Base-by-base conservation (phyloP, 2,797 vertebrate species). In the Coregonus sp. region DNA sequence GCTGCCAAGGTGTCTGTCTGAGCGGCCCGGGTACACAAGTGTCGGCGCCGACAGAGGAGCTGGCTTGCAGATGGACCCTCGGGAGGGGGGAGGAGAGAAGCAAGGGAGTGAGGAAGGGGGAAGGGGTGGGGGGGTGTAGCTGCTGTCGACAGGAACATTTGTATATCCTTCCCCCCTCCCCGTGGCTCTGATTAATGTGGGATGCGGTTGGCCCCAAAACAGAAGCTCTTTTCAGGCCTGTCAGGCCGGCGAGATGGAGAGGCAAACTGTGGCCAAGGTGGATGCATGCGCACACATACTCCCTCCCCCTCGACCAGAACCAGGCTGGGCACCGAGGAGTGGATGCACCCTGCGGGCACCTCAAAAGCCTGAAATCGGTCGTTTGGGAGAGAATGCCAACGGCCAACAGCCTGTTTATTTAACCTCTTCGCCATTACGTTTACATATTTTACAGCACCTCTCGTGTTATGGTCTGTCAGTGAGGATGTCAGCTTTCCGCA, bases 251-350 rank as follows among this genome's bases (percentile, higher is more conserved):
- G 90, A 91, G 92, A 92, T 89, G 92, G 91, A 92, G 89, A 89
- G 89, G 84, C 84, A 90, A 90, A 91, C 86, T 86, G 90, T 88
- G 86, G 91, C 92, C 93, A 94, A 92, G 91, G 89, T 93, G 92
- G 89, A 92, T 82, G 88, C 86, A 14, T 73, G 75, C 67, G 72
- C 12, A 70, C 69, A 70, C 40, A 51, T 15, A 18, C 69, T 25
- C 7, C 18, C n/a, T 70, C 69, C 68, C 69, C 1, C n/a, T 20
- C 33, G 15, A 33, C 33, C 67, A 51, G 35, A 20, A 40, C 18
- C 35, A 70, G 15, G 16, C 68, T n/a, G 68, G 5, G 3, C 9
- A 51, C 15, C n/a, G 5, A 14, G 20, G 80, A 82, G 82, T 87
- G 85, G 87, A 85, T 79, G 81, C 86, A 80, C 84, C 84, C 86